Base-by-base conservation (phyloP, 2,113 vertebrate genomes). In the Daphoenositta chrysoptera region DNA sequence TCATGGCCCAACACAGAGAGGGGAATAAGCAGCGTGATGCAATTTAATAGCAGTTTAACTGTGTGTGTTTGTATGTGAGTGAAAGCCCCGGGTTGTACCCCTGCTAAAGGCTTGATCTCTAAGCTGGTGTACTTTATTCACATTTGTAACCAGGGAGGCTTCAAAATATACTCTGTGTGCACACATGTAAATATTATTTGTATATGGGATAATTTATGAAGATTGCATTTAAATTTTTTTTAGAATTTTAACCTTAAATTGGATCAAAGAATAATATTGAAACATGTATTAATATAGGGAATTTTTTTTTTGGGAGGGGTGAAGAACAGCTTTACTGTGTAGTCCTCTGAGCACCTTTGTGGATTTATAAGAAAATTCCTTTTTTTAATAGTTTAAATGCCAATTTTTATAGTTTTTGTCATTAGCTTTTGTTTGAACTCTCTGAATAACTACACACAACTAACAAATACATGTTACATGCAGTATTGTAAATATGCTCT, bases 291-390 rank as follows among this genome's bases (percentile, higher is more conserved):
- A 56, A 28, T 79, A 22, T 13, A 83, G 18, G 20, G 30, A 45
- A 22, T 2, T 35, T 22, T 45, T 22, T 50, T 23, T 24, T 17
- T 3, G 7, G 2, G 15, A 11, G 2, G 3, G 2, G 28, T 15
- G 20, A 85, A 64, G 13, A 71, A 26, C 9, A 30, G 11, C 27
- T 85, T 57, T 71, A 42, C 35, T 47, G 2, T 57, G 15, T 51
- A 80, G 16, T 81, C 31, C 54, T 81, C 30, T 65, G 50, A 63
- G 26, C 18, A 61, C 4, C 13, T 66, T 31, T 40, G 6, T 28
- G 39, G 13, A 44, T 75, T 85, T 66, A 16, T 42, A 76, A 65
- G 39, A 42, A 35, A 63, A 27, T 31, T 48, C 4, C 3, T 28
- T 56, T 68, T 37, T 5, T 22, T 22, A 24, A 2, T 37, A 44